Base-by-base conservation (phyloP, 2,888 invertebrate genomes). In the Schrankia costaestrigalis region DNA sequence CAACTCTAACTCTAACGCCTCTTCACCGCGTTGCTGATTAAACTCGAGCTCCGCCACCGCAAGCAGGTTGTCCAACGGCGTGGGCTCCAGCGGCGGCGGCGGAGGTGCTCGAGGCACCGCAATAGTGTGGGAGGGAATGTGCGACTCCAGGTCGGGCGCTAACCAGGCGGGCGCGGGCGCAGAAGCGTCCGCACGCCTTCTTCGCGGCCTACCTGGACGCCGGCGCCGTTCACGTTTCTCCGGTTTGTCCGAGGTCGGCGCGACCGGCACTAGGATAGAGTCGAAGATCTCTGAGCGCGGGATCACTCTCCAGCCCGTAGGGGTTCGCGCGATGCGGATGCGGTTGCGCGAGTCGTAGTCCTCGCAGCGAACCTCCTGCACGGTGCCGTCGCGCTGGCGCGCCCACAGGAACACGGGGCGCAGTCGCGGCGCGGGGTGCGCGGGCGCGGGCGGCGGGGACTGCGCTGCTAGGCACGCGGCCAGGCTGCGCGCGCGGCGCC, bases 331-430 rank as follows among this genome's bases (percentile, higher is more conserved):
- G 70, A 95, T 87, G 63, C 94, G 92, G 65, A 95, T 93, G 42
- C 95, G 93, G 83, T 95, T 95, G 40, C 94, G 89, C 74, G 93
- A 91, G 87, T 95, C 95, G 89, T 95, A 95, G 76, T 95, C 95
- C 80, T 95, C 95, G 85, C 95, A 95, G 78, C 92, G 91, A 60
- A 95, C 95, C 79, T 94, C 93, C 70, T 94, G 92, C 77, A 95
- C 94, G 71, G 91, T 91, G 46, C 93, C 93, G 79, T 94, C 93
- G 59, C 91, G 91, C 76, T 94, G 94, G 70, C 93, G 93, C 46
- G 94, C 93, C 95, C 95, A 95, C 56, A 95, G 90, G 79, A 95
- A 95, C 52, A 95, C 93, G 53, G 95, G 95, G 69, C 94, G 93
- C 56, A 94, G 92, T 41, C 92, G 91, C 58, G 93, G 90, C 78